Evolutionary conservation across 1,140 invertebrate genomes (phyloP).

Genomic region (Piezodorus guildinii): DNA sequence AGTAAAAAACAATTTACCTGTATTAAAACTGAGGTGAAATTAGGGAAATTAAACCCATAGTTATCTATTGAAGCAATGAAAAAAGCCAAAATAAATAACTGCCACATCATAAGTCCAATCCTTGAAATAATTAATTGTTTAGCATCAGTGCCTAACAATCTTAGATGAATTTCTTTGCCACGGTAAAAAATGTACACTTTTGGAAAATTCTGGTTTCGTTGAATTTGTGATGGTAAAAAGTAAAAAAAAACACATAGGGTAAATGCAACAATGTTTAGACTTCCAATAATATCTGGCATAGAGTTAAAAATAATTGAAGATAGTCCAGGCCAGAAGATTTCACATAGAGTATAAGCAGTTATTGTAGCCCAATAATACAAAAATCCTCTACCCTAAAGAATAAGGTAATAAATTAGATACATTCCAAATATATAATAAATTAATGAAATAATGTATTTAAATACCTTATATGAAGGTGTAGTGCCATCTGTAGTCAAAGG

Average conservation of each 20-base stretch:
- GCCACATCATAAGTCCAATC: slow-evolving; percentile 47
- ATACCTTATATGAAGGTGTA: slow-evolving; percentile 38
- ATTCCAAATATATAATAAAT: not conserved
- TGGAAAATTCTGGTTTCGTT: slow-evolving; percentile 30
- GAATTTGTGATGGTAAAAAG: slow-evolving; percentile 35
- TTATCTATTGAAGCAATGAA: slow-evolving; percentile 32
- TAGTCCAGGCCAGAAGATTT: slow-evolving; percentile 28
- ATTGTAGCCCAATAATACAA: slow-evolving; percentile 39
- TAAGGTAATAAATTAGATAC: too few relatives aligned
- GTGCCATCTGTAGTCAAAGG: slow-evolving; percentile 40
- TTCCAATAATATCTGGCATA: slow-evolving; percentile 39
- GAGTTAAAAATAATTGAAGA: slow-evolving; percentile 36
- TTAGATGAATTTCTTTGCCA: slow-evolving; percentile 46
- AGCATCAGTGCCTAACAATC: slow-evolving; percentile 38
- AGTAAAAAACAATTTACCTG: slow-evolving; percentile 25
- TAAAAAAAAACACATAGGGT: slow-evolving; percentile 39
- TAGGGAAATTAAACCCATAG: slow-evolving; percentile 37
- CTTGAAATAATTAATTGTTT: slow-evolving; percentile 40
- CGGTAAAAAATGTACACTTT: slow-evolving; percentile 45
- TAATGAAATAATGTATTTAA: not conserved
- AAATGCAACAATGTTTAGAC: slow-evolving; percentile 40
- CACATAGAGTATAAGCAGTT: slow-evolving; percentile 31
- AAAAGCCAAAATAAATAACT: slow-evolving; percentile 38
- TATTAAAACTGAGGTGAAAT: slow-evolving; percentile 33
- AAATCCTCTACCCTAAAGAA: slow-evolving; percentile 40